A percentile compares a stretch with the other conserved stretches of the same genome.
phyloP scores from a whole-genome alignment of 2,797 vertebrate species.

The Falco rusticolus region DNA sequence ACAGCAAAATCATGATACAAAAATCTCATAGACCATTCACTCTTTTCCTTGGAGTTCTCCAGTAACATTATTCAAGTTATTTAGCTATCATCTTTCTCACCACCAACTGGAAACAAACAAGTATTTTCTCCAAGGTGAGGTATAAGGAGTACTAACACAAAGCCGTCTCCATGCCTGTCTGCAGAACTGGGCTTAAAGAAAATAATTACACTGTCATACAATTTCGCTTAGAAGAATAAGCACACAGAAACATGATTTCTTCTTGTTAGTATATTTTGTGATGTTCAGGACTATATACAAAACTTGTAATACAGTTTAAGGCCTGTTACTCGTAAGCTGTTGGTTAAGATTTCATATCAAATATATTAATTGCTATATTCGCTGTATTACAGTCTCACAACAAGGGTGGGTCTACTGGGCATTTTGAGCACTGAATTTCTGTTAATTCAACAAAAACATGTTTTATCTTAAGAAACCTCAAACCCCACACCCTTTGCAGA shows the following conservation, averaged over 20 bases:
- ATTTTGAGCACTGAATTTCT: not conserved
- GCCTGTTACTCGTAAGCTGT: not conserved
- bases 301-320: not conserved
- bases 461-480: not conserved
- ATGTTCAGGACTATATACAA: too few species aligned
- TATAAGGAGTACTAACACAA: not conserved
- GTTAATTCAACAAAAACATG: not conserved
- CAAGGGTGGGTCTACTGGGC: not conserved
- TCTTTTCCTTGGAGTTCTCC: not conserved
- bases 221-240: not conserved
- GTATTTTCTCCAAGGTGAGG: not conserved
- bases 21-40: not conserved
- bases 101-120: not conserved
- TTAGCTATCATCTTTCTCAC: not conserved
- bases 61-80: not conserved
- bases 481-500: not conserved
- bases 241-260: not conserved
- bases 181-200: not conserved
- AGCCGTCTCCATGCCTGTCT: not conserved
- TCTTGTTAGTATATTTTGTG: not conserved
- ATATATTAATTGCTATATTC: not conserved
- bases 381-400: not conserved
- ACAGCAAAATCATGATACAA: accelerated
- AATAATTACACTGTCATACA: not conserved
- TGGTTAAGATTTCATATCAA: not conserved